These are phyloP conservation scores for Poecilia picta DNA, from an alignment of 2,797 vertebrate species.

Conservation along the genomic window DNA sequence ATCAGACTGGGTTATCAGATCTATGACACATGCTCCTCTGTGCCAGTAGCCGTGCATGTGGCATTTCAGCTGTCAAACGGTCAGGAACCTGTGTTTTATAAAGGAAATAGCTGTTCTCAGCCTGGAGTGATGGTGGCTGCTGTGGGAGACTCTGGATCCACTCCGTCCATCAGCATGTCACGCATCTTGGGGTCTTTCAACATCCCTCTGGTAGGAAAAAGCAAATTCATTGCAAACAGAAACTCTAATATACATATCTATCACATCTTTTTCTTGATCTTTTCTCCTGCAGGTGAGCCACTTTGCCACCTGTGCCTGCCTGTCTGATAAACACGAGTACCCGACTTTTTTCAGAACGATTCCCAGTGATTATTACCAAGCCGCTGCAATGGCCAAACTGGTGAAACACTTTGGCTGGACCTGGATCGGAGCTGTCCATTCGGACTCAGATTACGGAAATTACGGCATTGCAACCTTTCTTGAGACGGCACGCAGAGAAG, in stretches of 20 bases:
- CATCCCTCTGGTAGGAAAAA: not conserved
- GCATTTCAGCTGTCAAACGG: constrained; percentile 1
- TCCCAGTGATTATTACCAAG: constrained; percentile 2
- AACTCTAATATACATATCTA: not conserved
- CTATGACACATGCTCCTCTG: constrained; percentile 60
- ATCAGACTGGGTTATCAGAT: constrained; percentile 65
- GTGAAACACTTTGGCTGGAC: not conserved
- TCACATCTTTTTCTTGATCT: not conserved
- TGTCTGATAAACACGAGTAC: not conserved
- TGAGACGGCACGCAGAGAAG: not conserved
- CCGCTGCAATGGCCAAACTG: not conserved
- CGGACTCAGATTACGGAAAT: not conserved
- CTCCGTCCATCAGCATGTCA: not conserved
- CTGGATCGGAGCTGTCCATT: not conserved
- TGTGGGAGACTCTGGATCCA: constrained; percentile 6
- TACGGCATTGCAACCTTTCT: not conserved
- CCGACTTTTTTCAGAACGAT: not conserved
- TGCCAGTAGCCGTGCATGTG: not conserved
- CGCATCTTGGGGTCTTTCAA: not conserved
- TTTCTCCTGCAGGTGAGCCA: not conserved
- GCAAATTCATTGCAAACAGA: not conserved
- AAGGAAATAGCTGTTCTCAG: not conserved
- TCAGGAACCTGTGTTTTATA: not conserved
- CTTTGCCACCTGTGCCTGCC: not conserved
- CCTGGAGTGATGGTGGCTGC: not conserved